These are phyloP conservation scores for Engraulis encrasicolus DNA, from an alignment of 2,113 vertebrate genomes.

Conservation along the genomic window DNA sequence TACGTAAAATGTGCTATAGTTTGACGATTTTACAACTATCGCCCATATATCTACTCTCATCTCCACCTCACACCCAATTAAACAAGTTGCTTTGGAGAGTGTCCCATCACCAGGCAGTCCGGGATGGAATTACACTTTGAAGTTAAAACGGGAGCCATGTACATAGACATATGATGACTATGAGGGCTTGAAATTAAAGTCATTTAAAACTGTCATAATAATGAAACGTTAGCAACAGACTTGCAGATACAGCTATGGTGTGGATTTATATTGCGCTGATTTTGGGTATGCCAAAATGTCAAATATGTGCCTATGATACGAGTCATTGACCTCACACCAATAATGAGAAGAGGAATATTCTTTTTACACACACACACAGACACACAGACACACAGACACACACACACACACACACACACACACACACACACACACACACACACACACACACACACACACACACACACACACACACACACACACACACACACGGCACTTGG, in stretches of 20 bases:
- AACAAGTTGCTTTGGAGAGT: neutral
- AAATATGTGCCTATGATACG: neutral
- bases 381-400: neutral
- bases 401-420: neutral
- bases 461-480: constrained; percentile 4
- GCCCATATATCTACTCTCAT: no score
- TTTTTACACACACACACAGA: neutral
- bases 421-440: neutral
- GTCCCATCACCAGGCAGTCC: neutral
- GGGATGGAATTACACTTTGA: neutral
- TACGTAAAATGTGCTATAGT: no score
- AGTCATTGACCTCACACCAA: neutral
- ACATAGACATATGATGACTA: no score
- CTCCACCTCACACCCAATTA: neutral
- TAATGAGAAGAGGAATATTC: neutral
- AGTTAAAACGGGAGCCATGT: neutral
- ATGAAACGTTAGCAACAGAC: neutral
- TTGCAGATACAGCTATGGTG: neutral
- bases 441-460: neutral
- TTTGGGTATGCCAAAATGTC: neutral
- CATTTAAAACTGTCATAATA: neutral
- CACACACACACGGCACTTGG: neutral
- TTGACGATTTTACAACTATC: no score
- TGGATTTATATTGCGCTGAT: neutral
- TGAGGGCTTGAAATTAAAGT: neutral